Conservation (phyloP, 1,140 invertebrate genomes). For the Cecropterus lyciades region DNA sequence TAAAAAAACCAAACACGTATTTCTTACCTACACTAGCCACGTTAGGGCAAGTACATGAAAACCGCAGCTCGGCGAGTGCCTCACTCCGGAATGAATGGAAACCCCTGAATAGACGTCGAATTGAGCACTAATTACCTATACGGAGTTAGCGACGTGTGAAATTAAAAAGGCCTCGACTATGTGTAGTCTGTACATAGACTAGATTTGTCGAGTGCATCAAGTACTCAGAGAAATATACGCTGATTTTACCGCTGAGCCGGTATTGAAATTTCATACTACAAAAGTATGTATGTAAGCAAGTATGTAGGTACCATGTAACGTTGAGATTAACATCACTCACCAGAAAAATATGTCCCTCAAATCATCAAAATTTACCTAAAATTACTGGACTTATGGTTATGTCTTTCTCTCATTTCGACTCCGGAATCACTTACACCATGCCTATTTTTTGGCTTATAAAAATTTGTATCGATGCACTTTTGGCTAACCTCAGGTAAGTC, state of each 20-base stretch:
- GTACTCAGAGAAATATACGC: slow-evolving; percentile 22
- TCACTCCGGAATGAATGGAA: slow-evolving; percentile 62
- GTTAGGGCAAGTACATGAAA: slow-evolving; percentile 24
- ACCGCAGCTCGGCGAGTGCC: slow-evolving; percentile 50
- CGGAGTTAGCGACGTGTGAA: slow-evolving; percentile 71
- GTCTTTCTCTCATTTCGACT: too few relatives aligned
- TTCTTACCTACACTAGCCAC: slow-evolving; percentile 25
- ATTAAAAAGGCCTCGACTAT: slow-evolving; percentile 66
- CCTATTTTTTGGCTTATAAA: too few relatives aligned
- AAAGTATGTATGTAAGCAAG: too few relatives aligned
- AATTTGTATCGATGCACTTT: too few relatives aligned
- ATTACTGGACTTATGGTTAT: too few relatives aligned
- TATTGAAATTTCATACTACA: slow-evolving; percentile 23
- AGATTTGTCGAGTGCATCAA: slow-evolving; percentile 34
- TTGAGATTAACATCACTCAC: not conserved
- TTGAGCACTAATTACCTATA: slow-evolving; percentile 82
- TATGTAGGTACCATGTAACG: too few relatives aligned
- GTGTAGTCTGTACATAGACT: slow-evolving; percentile 26
- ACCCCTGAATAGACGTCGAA: slow-evolving; percentile 68
- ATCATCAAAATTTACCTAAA: too few relatives aligned
- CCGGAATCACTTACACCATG: too few relatives aligned
- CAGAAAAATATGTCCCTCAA: too few relatives aligned
- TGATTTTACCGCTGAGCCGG: slow-evolving; percentile 12
- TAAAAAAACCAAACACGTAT: not conserved
- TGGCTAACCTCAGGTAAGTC: too few relatives aligned